Conservation (phyloP, 2,797 vertebrate genomes). For the Delichon dasypus region DNA sequence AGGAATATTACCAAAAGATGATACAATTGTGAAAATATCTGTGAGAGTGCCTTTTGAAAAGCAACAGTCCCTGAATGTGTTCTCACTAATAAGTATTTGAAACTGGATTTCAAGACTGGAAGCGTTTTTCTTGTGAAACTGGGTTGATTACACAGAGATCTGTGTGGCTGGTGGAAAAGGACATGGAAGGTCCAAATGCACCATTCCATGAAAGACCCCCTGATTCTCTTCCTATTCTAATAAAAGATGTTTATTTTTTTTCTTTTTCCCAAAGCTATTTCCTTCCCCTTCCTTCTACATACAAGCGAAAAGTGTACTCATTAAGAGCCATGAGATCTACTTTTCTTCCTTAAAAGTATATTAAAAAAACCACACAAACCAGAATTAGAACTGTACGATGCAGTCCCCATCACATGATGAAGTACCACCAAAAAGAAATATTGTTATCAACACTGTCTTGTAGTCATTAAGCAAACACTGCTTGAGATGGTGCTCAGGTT, state of each 20-base stretch:
- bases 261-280: neutral
- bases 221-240: neutral
- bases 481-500: neutral
- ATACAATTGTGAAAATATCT: neutral
- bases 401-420: neutral
- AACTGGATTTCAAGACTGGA: neutral
- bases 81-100: neutral
- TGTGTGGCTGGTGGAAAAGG: neutral
- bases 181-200: neutral
- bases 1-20: neutral
- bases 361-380: neutral
- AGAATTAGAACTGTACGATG: neutral
- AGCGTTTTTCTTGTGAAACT: neutral
- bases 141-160: neutral
- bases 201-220: neutral
- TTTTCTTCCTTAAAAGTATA: constrained; percentile 9
- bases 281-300: neutral
- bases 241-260: neutral
- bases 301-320: neutral
- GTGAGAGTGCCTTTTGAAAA: neutral
- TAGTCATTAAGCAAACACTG: neutral
- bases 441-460: neutral
- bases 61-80: neutral
- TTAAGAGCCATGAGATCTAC: neutral
- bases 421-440: neutral